Percentiles rank a stretch among this genome's conserved stretches.
Evolutionary conservation across 2,113 vertebrate genomes (phyloP).

Genomic region (Corythornis cristatus): DNA sequence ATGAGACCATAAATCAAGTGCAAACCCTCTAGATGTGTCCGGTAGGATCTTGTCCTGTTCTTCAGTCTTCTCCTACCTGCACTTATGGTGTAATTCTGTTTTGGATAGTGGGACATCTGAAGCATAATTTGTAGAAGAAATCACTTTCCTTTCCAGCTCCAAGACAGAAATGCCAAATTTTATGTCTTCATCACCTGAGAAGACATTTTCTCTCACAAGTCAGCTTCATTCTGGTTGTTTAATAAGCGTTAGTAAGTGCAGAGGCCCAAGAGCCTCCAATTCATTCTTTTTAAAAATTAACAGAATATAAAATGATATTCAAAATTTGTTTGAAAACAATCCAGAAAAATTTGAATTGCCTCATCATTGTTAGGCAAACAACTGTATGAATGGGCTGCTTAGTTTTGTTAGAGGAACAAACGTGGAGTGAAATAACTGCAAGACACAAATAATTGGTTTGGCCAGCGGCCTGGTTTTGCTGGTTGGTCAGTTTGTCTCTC

Average conservation of each 20-base stretch:
- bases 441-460: slow-evolving; percentile 66
- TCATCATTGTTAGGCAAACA: slow-evolving; percentile 12
- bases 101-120: slow-evolving; percentile 30
- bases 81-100: slow-evolving; percentile 20
- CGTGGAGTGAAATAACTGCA: slow-evolving; percentile 7
- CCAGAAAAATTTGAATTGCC: neutral
- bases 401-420: slow-evolving; percentile 26
- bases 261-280: neutral
- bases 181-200: slow-evolving; percentile 12
- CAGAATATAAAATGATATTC: neutral
- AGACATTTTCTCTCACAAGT: neutral
- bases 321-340: slow-evolving; percentile 4
- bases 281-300: neutral
- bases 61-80: neutral
- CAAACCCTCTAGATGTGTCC: slow-evolving; percentile 32
- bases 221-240: slow-evolving; percentile 18
- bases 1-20: slow-evolving; percentile 49
- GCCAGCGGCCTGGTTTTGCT: slow-evolving; percentile 33
- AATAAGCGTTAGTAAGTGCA: neutral
- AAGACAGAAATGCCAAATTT: slow-evolving; percentile 9
- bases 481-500: slow-evolving; percentile 40
- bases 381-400: neutral
- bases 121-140: slow-evolving; percentile 52
- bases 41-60: slow-evolving; percentile 6
- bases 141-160: neutral